Evolutionary conservation across 2,113 vertebrate species (phyloP).

Genomic region (Brachionichthys hirsutus): DNA sequence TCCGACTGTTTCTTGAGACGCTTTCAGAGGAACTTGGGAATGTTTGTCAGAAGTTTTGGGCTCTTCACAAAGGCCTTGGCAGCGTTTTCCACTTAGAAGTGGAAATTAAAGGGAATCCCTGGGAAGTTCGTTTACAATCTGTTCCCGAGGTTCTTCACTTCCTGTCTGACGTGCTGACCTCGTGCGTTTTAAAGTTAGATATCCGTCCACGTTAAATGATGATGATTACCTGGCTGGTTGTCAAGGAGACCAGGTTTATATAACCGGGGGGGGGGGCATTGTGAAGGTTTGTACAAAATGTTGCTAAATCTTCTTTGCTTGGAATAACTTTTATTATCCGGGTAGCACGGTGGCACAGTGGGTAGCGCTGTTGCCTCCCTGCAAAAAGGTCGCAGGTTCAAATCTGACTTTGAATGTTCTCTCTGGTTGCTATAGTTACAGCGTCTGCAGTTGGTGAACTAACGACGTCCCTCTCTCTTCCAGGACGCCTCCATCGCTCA

Average conservation of each 20-base stretch:
- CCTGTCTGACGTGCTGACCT: neutral
- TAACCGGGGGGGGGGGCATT: too few species aligned
- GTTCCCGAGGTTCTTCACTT: neutral
- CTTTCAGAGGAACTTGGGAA: constrained; percentile 39
- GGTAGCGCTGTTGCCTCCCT: too few species aligned
- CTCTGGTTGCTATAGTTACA: too few species aligned
- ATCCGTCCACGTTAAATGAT: neutral
- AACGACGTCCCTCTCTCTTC: constrained; percentile 23
- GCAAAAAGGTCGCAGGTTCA: too few species aligned
- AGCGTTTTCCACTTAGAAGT: constrained; percentile 43
- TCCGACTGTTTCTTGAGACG: constrained; percentile 36
- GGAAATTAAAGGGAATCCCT: constrained; percentile 46
- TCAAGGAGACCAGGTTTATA: too few species aligned
- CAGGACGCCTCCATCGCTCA: constrained; percentile 95
- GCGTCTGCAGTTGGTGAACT: neutral
- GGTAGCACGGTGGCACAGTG: too few species aligned
- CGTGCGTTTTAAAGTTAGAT: neutral
- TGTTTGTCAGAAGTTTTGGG: constrained; percentile 25
- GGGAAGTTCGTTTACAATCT: neutral
- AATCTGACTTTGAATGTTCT: too few species aligned
- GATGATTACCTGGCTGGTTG: too few species aligned
- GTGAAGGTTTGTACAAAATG: too few species aligned
- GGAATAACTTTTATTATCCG: too few species aligned
- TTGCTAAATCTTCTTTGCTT: too few species aligned
- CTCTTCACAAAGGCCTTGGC: constrained; percentile 29